Conservation (phyloP, 2,113 vertebrate genomes). For the Echinops telfairi region DNA sequence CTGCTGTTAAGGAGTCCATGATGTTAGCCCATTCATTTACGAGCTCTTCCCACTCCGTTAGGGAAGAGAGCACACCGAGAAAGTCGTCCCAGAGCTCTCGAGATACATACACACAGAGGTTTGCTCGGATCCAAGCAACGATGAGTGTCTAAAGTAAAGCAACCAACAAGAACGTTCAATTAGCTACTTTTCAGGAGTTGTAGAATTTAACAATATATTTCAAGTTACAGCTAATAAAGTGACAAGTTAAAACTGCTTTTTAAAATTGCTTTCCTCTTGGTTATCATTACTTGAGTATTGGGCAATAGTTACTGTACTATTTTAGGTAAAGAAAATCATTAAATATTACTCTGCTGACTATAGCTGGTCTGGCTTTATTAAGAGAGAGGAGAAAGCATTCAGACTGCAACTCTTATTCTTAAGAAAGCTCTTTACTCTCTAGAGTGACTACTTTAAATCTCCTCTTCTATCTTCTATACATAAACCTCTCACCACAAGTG, state of each 20-base stretch:
- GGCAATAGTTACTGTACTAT: slow-evolving; percentile 4
- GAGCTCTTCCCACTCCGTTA: slow-evolving; percentile 98
- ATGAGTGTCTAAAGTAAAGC: slow-evolving; percentile 93
- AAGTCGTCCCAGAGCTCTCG: slow-evolving; percentile 99
- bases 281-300: slow-evolving; percentile 30
- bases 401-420: not conserved
- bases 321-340: not conserved
- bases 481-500: not conserved
- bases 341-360: not conserved
- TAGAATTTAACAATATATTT: slow-evolving; percentile 36
- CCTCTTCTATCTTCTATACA: not conserved
- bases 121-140: slow-evolving; percentile 98
- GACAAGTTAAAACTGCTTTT: not conserved
- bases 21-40: slow-evolving; percentile 97
- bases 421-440: not conserved
- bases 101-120: slow-evolving; percentile 96
- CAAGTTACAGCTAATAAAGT: slow-evolving; percentile 28
- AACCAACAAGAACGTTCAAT: not conserved
- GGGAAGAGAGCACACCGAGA: slow-evolving; percentile 94
- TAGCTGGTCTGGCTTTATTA: not conserved
- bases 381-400: not conserved
- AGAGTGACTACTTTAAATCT: not conserved
- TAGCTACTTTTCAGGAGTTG: not conserved
- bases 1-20: slow-evolving; percentile 97
- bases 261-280: not conserved